Evolutionary conservation across 2,797 vertebrate species (phyloP).

Genomic region (Ctenosaura bakeri): DNA sequence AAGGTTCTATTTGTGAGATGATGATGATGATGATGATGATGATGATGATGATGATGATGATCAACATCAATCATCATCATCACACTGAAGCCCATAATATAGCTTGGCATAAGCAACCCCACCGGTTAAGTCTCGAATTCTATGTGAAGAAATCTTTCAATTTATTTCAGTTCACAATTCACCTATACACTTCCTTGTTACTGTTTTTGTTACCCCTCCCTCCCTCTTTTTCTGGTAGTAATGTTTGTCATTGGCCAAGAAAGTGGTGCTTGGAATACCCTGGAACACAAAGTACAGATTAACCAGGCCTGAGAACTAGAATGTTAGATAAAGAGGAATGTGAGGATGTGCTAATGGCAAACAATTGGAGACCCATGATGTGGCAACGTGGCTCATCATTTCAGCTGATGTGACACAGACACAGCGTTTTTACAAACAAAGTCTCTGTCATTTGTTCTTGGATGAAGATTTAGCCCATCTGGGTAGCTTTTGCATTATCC

Average conservation of each 20-base stretch:
- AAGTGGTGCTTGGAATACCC: background rate
- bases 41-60: background rate
- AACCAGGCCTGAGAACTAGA: background rate
- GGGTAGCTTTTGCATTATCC: conserved; percentile 18
- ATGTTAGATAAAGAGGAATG: too few species aligned
- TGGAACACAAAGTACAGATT: background rate
- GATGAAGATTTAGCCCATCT: conserved; percentile 10
- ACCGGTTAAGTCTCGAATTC: background rate
- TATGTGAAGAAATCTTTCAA: background rate
- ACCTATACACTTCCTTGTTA: too few species aligned
- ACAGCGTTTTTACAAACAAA: background rate
- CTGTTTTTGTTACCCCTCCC: background rate
- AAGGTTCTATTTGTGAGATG: background rate
- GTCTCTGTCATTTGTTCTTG: conserved; percentile 14
- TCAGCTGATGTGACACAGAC: background rate
- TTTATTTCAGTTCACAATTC: background rate
- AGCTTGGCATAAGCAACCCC: background rate
- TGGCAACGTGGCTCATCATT: background rate
- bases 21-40: background rate
- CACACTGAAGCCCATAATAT: background rate
- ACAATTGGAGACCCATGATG: background rate
- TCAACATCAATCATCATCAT: too few species aligned
- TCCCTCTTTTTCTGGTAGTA: background rate
- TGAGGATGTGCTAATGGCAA: background rate
- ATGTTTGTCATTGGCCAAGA: background rate